Base-by-base conservation (phyloP, 2,797 vertebrate genomes). In the Erethizon dorsatum region DNA sequence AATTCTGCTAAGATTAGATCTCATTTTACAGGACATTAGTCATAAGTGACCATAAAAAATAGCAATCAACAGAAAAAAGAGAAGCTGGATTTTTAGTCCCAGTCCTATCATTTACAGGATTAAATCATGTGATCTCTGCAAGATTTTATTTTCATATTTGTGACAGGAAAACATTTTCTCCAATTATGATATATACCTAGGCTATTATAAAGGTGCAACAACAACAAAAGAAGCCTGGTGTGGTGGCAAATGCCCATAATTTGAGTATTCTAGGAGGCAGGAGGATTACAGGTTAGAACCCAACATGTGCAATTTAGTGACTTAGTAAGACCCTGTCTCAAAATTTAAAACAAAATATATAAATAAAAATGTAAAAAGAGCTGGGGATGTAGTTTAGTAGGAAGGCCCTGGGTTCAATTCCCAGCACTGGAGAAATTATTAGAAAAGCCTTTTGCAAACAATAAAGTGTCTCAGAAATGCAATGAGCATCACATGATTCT, bases 401-500 rank as follows among this genome's bases (percentile, higher is more conserved):
- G 41, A 73, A 73, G 41, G 41, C 24, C 71, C 11, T 26, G 41
- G 11, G 41, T 45, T 73, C 41, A 26, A 45, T 73, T 37, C 41
- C 5, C 37, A 73, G 37, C 12, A 73, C 71, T 83, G 15, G 91
- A 87, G 54, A 78, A 50, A 75, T 26, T 24, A 86, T 63, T 85
- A 73, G 4, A 85, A 91, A 91, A 73, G 1, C 2, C 12, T 7
- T 78, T 87, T 78, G n/a, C 63, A 93, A 85, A 82, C 1, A 90
- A 71, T 26, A 45, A 63, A 75, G 13, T 57, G 7, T 11, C 90
- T 80, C 0, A 93, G 54, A 92, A 92, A 67, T 54, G 14, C 41
- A 94, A 90, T n/a, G 52, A 86, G 71, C 83, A 86, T 91, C 71
- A 57, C 65, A 59, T 0, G 54, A 83, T 96, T 65, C 15, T 75